Base-by-base conservation (phyloP, 1,140 invertebrate genomes). In the Leptinotarsa texana region DNA sequence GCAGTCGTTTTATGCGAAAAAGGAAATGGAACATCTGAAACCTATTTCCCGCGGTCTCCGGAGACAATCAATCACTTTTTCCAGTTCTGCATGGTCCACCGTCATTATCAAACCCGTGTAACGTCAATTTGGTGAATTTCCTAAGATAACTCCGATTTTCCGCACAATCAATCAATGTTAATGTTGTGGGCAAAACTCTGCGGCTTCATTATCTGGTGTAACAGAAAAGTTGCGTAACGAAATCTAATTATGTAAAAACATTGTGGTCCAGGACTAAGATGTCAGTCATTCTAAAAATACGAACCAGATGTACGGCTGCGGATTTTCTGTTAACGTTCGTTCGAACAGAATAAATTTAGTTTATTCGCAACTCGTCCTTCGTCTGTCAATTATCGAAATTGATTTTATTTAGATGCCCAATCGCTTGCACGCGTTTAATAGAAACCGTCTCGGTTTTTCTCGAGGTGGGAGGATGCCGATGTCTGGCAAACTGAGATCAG, bases 221-320 rank as follows among this genome's bases (percentile, higher is more conserved):
- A 13, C 22, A 33, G 27, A 15, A 33, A 33, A 66, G 63, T 57
- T 57, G 51, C 51, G n/a, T 57, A 57, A 57, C n/a, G 51, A 57
- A 57, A 57, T 57, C 51, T 57, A 57, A 57, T 57, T 57, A 57
- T 57, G 51, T 57, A 57, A 15, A 57, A 57, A 57, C 51, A 57
- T 57, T 57, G 51, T 57, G 51, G 51, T 57, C 51, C 51, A 57
- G 51, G 15, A 57, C 51, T 57, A 15, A 57, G 15, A 17, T 68
- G 66, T 68, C 66, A 68, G 33, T 68, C 66, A 68, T 68, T 68
- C 66, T 68, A 68, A 68, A 68, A 68, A 68, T 68, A 68, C 42
- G 42, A 6, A 13, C 66, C 66, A 68, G 24, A 68, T 68, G 66
- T 68, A 47, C 15, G 24, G 24, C 15, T 68, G 13, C 42, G 42